These are phyloP conservation scores for Ciconia maguari DNA, from an alignment of 2,113 vertebrate genomes.

Conservation along the genomic window DNA sequence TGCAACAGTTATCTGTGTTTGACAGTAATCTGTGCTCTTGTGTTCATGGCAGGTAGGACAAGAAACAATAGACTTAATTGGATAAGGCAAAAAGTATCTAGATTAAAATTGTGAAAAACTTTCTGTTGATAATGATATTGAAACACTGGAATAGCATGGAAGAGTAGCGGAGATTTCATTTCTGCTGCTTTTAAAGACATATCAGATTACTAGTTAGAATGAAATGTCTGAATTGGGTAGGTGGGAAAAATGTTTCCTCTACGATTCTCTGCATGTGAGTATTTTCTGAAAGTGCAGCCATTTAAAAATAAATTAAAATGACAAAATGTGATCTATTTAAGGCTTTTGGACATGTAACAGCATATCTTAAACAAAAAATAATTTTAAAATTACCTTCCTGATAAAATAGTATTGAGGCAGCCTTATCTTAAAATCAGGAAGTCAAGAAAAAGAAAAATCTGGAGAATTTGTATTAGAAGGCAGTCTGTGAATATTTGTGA, in stretches of 20 bases:
- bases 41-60: background rate
- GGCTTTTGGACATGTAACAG: background rate
- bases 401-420: background rate
- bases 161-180: background rate
- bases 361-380: background rate
- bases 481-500: background rate
- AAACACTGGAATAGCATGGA: background rate
- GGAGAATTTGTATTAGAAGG: background rate
- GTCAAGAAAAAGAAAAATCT: background rate
- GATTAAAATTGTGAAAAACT: background rate
- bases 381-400: background rate
- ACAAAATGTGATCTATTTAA: background rate
- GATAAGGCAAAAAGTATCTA: background rate
- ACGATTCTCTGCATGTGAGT: background rate
- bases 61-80: background rate
- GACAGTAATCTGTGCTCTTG: background rate
- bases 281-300: background rate
- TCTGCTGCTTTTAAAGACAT: background rate
- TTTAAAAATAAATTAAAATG: background rate
- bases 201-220: background rate
- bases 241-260: background rate
- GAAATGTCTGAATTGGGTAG: background rate
- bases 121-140: background rate
- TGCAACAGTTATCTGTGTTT: background rate
- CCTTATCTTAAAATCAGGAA: background rate